These are phyloP conservation scores for Dolichoris vasculosae DNA, from an alignment of 1,140 invertebrate species.

Conservation along the genomic window DNA sequence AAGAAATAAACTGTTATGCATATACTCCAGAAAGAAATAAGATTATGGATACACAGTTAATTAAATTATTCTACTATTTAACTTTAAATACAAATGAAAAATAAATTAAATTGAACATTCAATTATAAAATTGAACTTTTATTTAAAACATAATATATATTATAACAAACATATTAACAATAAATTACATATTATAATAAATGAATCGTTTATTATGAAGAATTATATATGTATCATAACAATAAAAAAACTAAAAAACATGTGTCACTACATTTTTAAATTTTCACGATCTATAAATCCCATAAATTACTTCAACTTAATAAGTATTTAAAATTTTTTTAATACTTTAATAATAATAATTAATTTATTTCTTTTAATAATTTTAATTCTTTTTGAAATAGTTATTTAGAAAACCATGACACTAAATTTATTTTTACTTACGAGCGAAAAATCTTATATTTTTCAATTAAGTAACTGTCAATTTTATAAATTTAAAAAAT, in stretches of 20 bases:
- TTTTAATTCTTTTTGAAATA: no score
- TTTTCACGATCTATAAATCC: neutral
- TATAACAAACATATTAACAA: no score
- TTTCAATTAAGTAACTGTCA: no score
- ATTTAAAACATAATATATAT: no score
- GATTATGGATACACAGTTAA: neutral
- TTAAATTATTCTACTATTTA: neutral
- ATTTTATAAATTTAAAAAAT: no score
- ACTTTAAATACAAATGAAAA: neutral
- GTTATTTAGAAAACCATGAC: no score
- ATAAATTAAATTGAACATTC: neutral
- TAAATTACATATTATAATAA: neutral
- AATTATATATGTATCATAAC: neutral
- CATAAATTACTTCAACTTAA: neutral
- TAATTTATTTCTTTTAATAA: no score
- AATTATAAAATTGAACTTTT: neutral
- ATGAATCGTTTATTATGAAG: neutral
- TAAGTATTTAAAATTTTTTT: no score
- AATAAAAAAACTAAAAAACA: neutral
- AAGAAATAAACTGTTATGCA: neutral
- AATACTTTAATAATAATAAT: no score
- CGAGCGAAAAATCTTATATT: no score
- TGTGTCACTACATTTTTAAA: neutral
- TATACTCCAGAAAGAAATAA: neutral
- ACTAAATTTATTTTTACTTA: no score